A percentile compares a stretch with the other conserved stretches of the same genome.
Conservation (phyloP, 2,888 invertebrate species). For the Drosophila koepferae region DNA sequence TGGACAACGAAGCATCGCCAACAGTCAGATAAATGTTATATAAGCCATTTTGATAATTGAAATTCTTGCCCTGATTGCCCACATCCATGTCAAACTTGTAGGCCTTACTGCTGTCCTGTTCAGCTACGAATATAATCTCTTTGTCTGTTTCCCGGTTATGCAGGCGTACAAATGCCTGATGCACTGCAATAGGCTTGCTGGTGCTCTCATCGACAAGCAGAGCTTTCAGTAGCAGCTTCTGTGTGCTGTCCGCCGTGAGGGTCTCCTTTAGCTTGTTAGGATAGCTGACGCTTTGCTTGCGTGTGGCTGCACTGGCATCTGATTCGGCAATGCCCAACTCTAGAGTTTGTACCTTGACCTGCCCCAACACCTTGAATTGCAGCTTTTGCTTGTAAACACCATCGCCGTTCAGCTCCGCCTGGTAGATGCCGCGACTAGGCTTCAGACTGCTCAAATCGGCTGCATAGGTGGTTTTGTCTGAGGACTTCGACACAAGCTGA, state of each 20-base stretch:
- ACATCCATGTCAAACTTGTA: constrained; percentile 98
- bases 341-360: constrained; percentile 90
- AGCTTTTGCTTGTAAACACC: constrained; percentile 87
- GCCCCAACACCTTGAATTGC: constrained; percentile 90
- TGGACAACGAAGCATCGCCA: constrained; percentile 95
- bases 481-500: constrained; percentile 89
- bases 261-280: constrained; percentile 90
- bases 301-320: constrained; percentile 94
- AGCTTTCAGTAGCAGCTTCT: constrained; percentile 94
- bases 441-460: constrained; percentile 92
- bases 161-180: constrained; percentile 95
- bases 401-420: constrained; percentile 91
- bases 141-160: constrained; percentile 88
- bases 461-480: constrained; percentile 89
- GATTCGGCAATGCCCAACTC: constrained; percentile 96
- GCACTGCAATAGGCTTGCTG: constrained; percentile 89
- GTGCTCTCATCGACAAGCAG: constrained; percentile 90
- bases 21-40: constrained; percentile 94
- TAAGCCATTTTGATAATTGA: constrained; percentile 90
- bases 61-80: constrained; percentile 91
- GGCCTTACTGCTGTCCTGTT: constrained; percentile 90
- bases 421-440: constrained; percentile 94
- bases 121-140: constrained; percentile 97
- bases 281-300: constrained; percentile 90
- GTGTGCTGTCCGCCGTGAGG: constrained; percentile 94